Percentiles rank a stretch among this genome's conserved stretches.
phyloP scores from a whole-genome alignment of 2,888 invertebrate species.

The Cantharis nigra region DNA sequence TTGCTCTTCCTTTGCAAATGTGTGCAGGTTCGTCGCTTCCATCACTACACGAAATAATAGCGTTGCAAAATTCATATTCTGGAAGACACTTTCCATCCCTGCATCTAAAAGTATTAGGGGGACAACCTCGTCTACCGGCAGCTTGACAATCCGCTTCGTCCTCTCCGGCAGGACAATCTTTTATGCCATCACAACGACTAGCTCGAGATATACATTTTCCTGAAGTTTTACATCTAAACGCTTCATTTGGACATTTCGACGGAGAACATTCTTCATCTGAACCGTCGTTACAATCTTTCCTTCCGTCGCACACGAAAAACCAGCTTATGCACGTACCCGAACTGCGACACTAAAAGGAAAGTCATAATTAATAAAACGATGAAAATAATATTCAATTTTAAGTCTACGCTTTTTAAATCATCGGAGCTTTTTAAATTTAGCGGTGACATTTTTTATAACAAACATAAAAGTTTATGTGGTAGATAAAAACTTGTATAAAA shows the following conservation, averaged over 20 bases:
- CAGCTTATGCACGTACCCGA: slow-evolving; percentile 87
- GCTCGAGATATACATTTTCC: slow-evolving; percentile 78
- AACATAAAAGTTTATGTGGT: neutral
- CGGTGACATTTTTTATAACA: neutral
- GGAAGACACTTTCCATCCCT: slow-evolving; percentile 86
- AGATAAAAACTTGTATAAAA: neutral
- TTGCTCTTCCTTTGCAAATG: slow-evolving; percentile 67
- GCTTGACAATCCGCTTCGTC: slow-evolving; percentile 70
- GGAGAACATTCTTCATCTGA: slow-evolving; percentile 81
- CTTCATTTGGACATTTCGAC: slow-evolving; percentile 69
- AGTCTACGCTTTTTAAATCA: neutral
- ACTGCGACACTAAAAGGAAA: slow-evolving; percentile 72
- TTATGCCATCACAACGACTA: slow-evolving; percentile 78
- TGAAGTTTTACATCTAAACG: slow-evolving; percentile 73
- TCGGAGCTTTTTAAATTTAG: neutral
- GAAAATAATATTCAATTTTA: neutral
- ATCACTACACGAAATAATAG: slow-evolving; percentile 81
- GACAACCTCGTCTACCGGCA: slow-evolving; percentile 63
- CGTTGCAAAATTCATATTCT: slow-evolving; percentile 91
- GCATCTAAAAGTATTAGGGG: slow-evolving; percentile 82
- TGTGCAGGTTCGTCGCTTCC: slow-evolving; percentile 89
- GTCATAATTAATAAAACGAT: neutral
- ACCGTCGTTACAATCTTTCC: slow-evolving; percentile 82
- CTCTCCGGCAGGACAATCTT: slow-evolving; percentile 77
- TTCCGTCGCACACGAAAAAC: slow-evolving; percentile 91